Conservation (phyloP, 2,888 invertebrate species). For the Lepidochrysops patricia region DNA sequence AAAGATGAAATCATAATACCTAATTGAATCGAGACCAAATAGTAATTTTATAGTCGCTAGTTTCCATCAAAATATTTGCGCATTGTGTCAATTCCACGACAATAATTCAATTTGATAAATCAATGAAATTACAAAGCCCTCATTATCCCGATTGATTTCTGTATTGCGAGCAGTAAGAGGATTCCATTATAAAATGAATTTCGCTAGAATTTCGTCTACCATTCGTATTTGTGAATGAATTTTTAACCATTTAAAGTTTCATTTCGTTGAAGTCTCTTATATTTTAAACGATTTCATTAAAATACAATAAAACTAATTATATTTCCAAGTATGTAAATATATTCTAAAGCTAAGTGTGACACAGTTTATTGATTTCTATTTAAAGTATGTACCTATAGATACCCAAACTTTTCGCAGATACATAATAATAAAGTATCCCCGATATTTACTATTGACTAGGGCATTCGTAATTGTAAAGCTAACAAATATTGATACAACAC, state of each 20-base stretch:
- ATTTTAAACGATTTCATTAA: neutral
- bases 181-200: neutral
- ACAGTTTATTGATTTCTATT: no score
- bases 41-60: neutral
- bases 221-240: neutral
- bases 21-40: neutral
- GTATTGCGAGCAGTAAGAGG: neutral
- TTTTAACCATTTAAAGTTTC: neutral
- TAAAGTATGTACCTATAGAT: no score
- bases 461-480: no score
- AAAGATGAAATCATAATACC: neutral
- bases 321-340: no score
- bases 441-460: no score
- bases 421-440: no score
- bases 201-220: neutral
- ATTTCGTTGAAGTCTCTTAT: neutral
- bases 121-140: neutral
- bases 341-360: no score
- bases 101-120: neutral
- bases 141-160: constrained; percentile 14
- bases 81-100: neutral
- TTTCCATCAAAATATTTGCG: constrained; percentile 3
- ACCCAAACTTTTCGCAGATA: no score
- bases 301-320: no score
- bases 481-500: neutral